phyloP scores from a whole-genome alignment of 2,113 vertebrate species.

The Mola mola region DNA sequence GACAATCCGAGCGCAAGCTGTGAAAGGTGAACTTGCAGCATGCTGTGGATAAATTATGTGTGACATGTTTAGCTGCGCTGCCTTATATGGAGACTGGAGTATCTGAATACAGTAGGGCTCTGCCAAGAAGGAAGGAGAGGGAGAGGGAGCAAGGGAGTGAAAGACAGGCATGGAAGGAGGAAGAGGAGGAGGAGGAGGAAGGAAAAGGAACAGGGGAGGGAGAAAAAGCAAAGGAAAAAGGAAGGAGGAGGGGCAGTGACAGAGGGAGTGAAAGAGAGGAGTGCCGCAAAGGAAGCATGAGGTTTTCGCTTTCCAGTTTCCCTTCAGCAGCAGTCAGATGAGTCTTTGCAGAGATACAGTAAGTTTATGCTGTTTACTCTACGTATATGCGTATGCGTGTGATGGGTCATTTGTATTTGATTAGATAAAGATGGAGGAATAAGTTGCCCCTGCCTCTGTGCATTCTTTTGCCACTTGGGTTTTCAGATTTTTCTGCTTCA shows the following conservation, averaged over 20 bases:
- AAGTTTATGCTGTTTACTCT: constrained; percentile 74
- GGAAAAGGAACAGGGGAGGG: constrained; percentile 43
- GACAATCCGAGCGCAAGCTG: constrained; percentile 75
- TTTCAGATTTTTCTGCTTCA: constrained; percentile 4
- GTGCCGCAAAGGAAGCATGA: constrained; percentile 74
- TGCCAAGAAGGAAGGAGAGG: constrained; percentile 77
- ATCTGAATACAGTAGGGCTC: constrained; percentile 78
- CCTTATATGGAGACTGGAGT: constrained; percentile 87
- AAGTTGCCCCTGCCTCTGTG: constrained; percentile 28
- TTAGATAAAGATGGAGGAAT: constrained; percentile 16
- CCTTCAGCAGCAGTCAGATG: constrained; percentile 85
- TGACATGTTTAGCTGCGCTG: constrained; percentile 87
- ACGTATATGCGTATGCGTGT: background rate
- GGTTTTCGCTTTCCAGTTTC: constrained; percentile 79
- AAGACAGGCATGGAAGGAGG: constrained; percentile 33
- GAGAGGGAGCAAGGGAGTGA: constrained; percentile 36
- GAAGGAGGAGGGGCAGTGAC: constrained; percentile 57
- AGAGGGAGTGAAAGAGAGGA: constrained; percentile 68
- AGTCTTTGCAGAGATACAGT: constrained; percentile 81
- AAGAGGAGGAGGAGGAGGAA: constrained; percentile 34
- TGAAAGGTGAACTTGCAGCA: constrained; percentile 84
- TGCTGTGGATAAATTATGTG: constrained; percentile 86
- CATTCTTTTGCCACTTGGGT: constrained; percentile 21
- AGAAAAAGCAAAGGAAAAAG: constrained; percentile 41
- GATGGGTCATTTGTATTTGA: constrained; percentile 22